Evolutionary conservation across 2,113 vertebrate species (phyloP).

Genomic region (Connochaetes taurinus): DNA sequence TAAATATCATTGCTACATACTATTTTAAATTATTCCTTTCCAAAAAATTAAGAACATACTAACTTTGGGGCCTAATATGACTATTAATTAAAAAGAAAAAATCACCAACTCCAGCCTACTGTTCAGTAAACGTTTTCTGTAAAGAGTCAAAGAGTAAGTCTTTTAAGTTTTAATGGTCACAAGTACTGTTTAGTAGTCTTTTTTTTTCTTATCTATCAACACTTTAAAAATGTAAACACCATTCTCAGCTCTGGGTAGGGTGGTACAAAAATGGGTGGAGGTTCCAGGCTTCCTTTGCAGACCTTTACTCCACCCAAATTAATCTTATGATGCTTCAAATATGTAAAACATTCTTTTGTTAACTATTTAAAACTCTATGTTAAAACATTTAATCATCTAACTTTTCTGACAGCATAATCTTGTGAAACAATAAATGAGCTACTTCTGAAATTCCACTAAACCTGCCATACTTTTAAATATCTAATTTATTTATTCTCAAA

Average conservation of each 20-base stretch:
- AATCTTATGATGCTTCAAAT: constrained; percentile 8
- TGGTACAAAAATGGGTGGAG: neutral
- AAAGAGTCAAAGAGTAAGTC: neutral
- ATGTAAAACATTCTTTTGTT: neutral
- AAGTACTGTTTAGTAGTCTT: neutral
- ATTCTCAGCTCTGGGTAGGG: neutral
- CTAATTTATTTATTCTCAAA: neutral
- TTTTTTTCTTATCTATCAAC: neutral
- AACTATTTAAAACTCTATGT: neutral
- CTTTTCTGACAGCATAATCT: neutral
- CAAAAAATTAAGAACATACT: neutral
- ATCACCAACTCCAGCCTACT: neutral
- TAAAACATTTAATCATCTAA: neutral
- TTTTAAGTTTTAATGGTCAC: neutral
- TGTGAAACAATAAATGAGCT: neutral
- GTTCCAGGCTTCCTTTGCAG: neutral
- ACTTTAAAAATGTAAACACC: neutral
- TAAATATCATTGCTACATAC: neutral
- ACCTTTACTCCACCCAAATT: neutral
- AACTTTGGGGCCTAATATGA: neutral
- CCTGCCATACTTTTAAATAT: neutral
- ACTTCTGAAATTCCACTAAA: constrained; percentile 21
- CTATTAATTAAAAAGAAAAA: neutral
- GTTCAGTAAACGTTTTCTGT: neutral
- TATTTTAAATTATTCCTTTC: neutral